Base-by-base conservation (phyloP, 2,797 vertebrate species). In the Ibycter americanus region DNA sequence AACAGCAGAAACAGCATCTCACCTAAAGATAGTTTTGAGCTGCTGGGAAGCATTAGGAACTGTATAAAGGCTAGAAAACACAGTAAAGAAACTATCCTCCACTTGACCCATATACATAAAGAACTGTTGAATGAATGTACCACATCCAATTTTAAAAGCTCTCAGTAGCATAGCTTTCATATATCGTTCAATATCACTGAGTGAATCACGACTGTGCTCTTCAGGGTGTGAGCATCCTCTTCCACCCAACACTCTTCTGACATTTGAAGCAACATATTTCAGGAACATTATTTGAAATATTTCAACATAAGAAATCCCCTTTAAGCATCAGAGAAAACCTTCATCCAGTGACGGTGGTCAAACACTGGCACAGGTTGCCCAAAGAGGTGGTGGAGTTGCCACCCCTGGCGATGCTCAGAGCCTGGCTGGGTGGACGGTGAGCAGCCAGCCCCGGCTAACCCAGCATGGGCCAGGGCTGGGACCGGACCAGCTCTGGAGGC, bases 351-450 rank as follows among this genome's bases (percentile, higher is more conserved):
- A 66, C 44, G 19, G 31, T 22, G 58, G 32, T 29, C 34, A 14
- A n/a, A 68, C 54, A 34, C 0, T 0, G 15, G 27, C 55, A 12
- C 10, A 34, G 38, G 15, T 4, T 79, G 36, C 22, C 21, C 38
- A 11, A 16, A 31, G 11, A 27, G 56, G 31, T 0, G 32, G 59
- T 55, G 32, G 38, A 7, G 47, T 19, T 2, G 0, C 7, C n/a
- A 25, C 5, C 15, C 27, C 54, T 46, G 36, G 40, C 52, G 80
- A 47, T 27, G 11, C 26, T 20, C 0, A 0, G 49, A 62, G 4
- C 11, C 21, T 1, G 2, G 1, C 20, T 5, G 4, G 18, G 15
- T 11, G 73, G 15, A 12, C 4, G 3, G 15, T 26, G 32, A 52
- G 52, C 46, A 46, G 4, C 16, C 5, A 2, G 29, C 14, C 49